Evolutionary conservation across 2,113 vertebrate species (phyloP).

Genomic region (Motacilla alba): DNA sequence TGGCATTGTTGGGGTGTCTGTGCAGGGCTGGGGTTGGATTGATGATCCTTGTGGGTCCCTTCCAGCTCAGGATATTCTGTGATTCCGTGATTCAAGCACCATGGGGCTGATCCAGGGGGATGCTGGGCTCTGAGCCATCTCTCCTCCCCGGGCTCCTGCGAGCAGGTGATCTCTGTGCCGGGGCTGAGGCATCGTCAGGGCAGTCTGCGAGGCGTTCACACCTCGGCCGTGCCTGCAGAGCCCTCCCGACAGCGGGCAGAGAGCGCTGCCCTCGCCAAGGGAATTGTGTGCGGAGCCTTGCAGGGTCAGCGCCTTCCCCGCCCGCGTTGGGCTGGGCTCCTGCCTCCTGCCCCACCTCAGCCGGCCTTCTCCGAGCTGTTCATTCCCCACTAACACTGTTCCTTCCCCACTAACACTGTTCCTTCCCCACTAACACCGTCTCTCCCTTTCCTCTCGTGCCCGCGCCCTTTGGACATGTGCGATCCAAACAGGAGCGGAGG

Average conservation of each 20-base stretch:
- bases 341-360: neutral
- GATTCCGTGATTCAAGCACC: neutral
- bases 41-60: neutral
- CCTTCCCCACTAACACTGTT: neutral
- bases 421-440: neutral
- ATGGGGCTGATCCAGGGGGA: neutral
- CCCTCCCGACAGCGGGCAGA: neutral
- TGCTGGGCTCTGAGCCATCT: neutral
- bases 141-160: neutral
- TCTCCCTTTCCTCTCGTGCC: neutral
- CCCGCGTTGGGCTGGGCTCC: neutral
- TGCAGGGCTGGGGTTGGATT: neutral
- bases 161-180: neutral
- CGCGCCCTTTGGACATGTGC: neutral
- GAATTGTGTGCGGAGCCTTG: neutral
- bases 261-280: neutral
- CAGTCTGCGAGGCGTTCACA: neutral
- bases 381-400: neutral
- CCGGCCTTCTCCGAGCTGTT: neutral
- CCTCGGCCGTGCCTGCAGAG: neutral
- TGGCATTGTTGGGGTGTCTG: neutral
- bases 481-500: neutral
- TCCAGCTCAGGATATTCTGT: neutral
- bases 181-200: neutral
- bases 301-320: neutral